Conservation (phyloP, 2,888 invertebrate species). For the Kuschelorhynchus macadamiae region DNA sequence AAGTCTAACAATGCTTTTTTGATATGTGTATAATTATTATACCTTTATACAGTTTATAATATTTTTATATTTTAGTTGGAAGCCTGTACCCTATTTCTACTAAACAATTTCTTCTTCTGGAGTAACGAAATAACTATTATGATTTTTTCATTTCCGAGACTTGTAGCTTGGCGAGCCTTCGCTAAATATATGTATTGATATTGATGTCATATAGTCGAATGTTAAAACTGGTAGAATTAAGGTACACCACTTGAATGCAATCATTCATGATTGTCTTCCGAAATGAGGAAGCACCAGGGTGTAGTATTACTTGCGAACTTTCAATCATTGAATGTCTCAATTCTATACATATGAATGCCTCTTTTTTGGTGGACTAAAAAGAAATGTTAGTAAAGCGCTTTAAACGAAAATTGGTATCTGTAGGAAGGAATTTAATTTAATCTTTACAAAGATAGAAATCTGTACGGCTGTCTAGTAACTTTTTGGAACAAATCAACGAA, state of each 20-base stretch:
- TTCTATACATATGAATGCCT: conserved; percentile 62
- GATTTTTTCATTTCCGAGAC: not conserved
- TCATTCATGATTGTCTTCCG: conserved; percentile 69
- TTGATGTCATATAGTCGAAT: conserved; percentile 46
- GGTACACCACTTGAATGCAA: conserved; percentile 63
- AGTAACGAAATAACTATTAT: conserved; percentile 3
- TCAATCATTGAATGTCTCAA: conserved; percentile 68
- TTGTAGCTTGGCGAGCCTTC: conserved; percentile 8
- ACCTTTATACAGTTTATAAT: conserved; percentile 69
- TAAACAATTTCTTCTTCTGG: conserved; percentile 19
- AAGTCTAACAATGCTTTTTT: conserved; percentile 66
- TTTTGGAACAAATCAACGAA: no score
- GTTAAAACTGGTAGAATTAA: conserved; percentile 47
- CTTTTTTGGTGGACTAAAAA: conserved; percentile 24
- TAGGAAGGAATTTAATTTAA: no score
- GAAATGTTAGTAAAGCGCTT: no score
- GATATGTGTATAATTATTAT: conserved; percentile 69
- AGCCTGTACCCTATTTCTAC: conserved; percentile 48
- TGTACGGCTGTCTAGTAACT: no score
- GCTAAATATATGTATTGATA: conserved; percentile 16
- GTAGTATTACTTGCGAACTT: conserved; percentile 69
- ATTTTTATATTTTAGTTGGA: conserved; percentile 69
- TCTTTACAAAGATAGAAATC: no score
- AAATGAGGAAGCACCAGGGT: conserved; percentile 69
- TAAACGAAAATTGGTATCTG: no score